Evolutionary conservation across 2,797 vertebrate genomes (phyloP), one percentile per base, ranked within the genome.

Genomic region (Danio albolineatus): DNA sequence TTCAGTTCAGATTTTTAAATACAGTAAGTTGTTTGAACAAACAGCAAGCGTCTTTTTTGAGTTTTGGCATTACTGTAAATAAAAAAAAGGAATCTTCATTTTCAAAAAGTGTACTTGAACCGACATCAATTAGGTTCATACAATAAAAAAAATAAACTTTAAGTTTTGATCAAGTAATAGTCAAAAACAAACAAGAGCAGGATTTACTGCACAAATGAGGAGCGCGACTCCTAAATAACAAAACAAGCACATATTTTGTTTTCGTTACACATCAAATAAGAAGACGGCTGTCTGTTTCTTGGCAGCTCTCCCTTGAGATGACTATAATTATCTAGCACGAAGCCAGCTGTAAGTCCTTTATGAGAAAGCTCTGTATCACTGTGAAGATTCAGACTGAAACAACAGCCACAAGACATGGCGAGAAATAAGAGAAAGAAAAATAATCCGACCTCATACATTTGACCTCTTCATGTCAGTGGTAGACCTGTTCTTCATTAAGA

Each of bases 281-380:
- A 61, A 1, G 56, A 49, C 16, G 19, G 38, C 67, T 72, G 67
- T 59, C 54, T 64, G 67, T 79, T 72, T 49, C 19, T 72, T 62
- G 77, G 56, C 67, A 72, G 67, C 46, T 39, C 19, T 62, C 77
- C 16, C 67, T 43, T 70, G 66, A 72, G 77, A 72, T 51, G 19
- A 79, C 77, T 79, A 79, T 72, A 79, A 79, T 79, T 79, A 79
- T 54, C 77, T 72, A 71, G 19, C 48, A 72, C 59, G 59, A 71
- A 79, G 39, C 64, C 73, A 69, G 64, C 56, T 70, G 57, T 69
- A 38, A 21, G 56, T 67, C 64, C 44, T 73, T 80, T 28, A 43
- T 57, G 21, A 56, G 61, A 53, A 56, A 80, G 38, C 70, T 65
- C 61, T 56, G 61, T 39, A 43, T 44, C n/a, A 59, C 54, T 48